Evolutionary conservation across 1,140 invertebrate species (phyloP), one percentile per base, ranked within the genome.

Genomic region (Physella acuta): DNA sequence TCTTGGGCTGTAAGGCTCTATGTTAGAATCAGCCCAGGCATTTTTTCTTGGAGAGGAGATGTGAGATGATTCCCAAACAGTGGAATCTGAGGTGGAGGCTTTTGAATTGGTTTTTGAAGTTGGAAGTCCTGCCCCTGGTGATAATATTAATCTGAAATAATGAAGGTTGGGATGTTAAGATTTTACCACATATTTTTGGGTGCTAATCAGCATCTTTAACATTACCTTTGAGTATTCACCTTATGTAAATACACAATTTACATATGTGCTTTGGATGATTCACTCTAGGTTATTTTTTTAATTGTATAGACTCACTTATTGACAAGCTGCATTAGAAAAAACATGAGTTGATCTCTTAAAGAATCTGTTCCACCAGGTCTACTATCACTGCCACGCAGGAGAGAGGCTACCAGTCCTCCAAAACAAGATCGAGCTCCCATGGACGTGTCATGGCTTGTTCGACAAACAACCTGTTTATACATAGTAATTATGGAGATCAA

Each of bases 321-420:
- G 2, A 89, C 88, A 34, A 91, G 85, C 83, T 90, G 91, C 5
- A 92, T 86, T 26, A 92, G 85, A 75, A 88, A 88, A 71, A 91
- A 90, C 37, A 92, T 87, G 17, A 92, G 82, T 44, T 88, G 85
- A 75, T 91, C 90, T 83, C 90, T 89, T 1, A 88, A 90, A 36
- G 89, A 88, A 14, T 82, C 81, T 26, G 81, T 78, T 17, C 71
- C 68, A 85, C 86, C 67, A 85, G 85, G 79, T 87, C 87, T 85
- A 88, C 87, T 76, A 85, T 88, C 39, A 85, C 82, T 78, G 88
- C 89, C 39, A 0, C 91, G 88, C 28, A 92, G 79, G 8, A 91
- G 88, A 70, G 88, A 89, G 0, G 90, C 89, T 83, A 91, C 91
- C 28, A 86, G 81, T 71, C 90, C 89, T 73, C 88, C 89, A 71